Evolutionary conservation across 2,113 vertebrate species (phyloP), one percentile per base, ranked within the genome.

Genomic region (Ammospiza nelsoni): DNA sequence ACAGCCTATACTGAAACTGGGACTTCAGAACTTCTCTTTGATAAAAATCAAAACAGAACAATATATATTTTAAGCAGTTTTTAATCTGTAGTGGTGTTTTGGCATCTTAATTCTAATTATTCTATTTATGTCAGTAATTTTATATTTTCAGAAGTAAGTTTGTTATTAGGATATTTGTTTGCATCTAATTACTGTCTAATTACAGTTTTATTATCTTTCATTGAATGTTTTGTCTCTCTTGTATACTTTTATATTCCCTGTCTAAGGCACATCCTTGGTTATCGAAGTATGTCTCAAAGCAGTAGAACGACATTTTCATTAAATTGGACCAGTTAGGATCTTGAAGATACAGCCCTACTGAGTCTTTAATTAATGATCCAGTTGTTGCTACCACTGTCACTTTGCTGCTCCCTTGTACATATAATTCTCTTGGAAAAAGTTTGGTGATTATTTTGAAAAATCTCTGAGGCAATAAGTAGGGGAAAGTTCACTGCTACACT

Each of bases 211-310:
- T 78, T 90, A 19, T 81, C 37, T 78, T 61, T 54, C 46, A 61
- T 1, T 33, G 23, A 52, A 29, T 59, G 17, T 33, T 80, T 81
- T 74, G 8, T n/a, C 39, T 49, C 5, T 80, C 9, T 39, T 72
- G 9, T 49, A 19, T 66, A 27, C 8, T 61, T 67, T 8, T 58
- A 28, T 67, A 29, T 72, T 52, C 16, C 11, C 9, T 76, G 37
- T 86, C 27, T 55, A 58, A 52, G 22, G 18, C 28, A 57, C 10
- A 39, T 71, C 11, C 28, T 66, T 66, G 9, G 2, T 85, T 69
- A 62, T 78, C 0, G 0, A 77, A 57, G 22, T 27, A 35, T 12
- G 3, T 78, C 44, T 73, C 22, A n/a, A 78, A 19, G 31, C 14
- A 44, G 27, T 59, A 69, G 41, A 39, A 95, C 24, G 19, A 65